Evolutionary conservation across 2,888 invertebrate species (phyloP).

Genomic region (Phortica magna): DNA sequence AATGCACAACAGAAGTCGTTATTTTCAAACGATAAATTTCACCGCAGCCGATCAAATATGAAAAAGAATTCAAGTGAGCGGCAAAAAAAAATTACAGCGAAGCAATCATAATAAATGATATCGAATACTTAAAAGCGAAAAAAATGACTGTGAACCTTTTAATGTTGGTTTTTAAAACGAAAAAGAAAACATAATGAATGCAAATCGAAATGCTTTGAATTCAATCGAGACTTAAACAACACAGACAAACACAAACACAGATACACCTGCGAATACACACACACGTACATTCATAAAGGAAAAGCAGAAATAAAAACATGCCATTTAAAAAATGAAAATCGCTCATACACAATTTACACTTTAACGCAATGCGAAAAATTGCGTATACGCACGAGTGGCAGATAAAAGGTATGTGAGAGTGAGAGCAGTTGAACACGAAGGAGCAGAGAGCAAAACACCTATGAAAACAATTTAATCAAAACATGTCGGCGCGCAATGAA

Average conservation of each 20-base stretch:
- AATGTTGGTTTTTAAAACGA: not conserved
- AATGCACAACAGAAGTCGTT: not conserved
- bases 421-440: not conserved
- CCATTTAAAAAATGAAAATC: not conserved
- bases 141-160: not conserved
- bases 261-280: not conserved
- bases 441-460: not conserved
- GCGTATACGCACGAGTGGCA: not conserved
- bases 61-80: not conserved
- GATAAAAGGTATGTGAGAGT: no score
- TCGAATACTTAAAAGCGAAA: not conserved
- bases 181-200: not conserved
- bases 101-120: not conserved
- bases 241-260: not conserved
- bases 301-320: not conserved
- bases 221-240: not conserved
- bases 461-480: not conserved
- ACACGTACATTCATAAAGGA: not conserved
- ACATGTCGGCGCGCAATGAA: not conserved
- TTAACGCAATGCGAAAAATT: not conserved
- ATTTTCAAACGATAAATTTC: not conserved
- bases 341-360: not conserved
- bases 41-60: not conserved
- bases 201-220: not conserved
- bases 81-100: not conserved